These are phyloP conservation scores for Dendroctonus ponderosae DNA, from an alignment of 1,140 invertebrate species.

Conservation along the genomic window DNA sequence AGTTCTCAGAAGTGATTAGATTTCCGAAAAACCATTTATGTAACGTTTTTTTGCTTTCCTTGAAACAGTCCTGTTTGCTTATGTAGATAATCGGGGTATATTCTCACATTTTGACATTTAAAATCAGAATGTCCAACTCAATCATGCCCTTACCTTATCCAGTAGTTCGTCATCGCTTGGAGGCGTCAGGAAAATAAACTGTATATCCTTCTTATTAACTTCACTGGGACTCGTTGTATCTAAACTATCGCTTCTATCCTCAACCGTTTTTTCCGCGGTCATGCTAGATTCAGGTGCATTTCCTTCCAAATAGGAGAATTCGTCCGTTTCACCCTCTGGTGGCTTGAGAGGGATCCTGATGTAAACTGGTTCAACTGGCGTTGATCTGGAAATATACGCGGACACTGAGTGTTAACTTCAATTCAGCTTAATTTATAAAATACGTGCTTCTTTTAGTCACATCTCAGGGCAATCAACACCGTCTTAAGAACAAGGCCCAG, in stretches of 20 bases:
- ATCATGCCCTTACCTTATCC: slow-evolving; percentile 25
- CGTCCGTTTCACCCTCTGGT: slow-evolving; percentile 44
- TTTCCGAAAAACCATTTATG: no score
- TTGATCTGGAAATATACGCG: background rate
- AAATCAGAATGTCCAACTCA: no score
- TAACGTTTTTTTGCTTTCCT: no score
- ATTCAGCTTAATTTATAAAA: background rate
- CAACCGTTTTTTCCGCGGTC: slow-evolving; percentile 1
- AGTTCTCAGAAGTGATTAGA: no score
- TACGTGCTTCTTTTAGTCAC: background rate
- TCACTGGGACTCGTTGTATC: slow-evolving; percentile 26
- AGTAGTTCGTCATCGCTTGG: slow-evolving; percentile 49
- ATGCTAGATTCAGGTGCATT: slow-evolving; percentile 16
- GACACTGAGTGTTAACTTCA: background rate
- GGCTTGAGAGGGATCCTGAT: slow-evolving; percentile 50
- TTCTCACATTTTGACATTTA: no score
- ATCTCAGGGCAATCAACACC: no score
- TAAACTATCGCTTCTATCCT: slow-evolving; percentile 28
- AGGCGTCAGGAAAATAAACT: slow-evolving; percentile 48
- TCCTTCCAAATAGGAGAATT: slow-evolving; percentile 46
- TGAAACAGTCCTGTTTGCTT: no score
- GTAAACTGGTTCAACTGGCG: slow-evolving; percentile 38
- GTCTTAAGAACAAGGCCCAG: no score
- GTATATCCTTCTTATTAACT: slow-evolving; percentile 34
- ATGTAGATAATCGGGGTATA: no score